A percentile compares a stretch with the other conserved stretches of the same genome.
Evolutionary conservation across 2,797 vertebrate genomes (phyloP).

Genomic region (Harpagifer antarcticus): DNA sequence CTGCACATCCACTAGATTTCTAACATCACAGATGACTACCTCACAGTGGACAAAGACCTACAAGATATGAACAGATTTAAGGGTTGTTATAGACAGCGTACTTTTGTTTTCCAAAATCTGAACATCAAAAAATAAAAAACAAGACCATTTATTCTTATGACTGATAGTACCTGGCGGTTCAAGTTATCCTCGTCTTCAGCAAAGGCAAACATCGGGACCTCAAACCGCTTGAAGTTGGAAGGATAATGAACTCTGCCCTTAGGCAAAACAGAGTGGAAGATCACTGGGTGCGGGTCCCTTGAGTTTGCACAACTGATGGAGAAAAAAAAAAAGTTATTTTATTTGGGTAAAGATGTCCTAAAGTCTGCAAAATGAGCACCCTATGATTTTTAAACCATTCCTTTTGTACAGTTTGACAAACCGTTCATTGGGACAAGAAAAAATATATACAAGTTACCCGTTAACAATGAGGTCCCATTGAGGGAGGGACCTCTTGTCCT

Average conservation of each 20-base stretch:
- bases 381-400: neutral
- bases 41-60: slow-evolving; percentile 89
- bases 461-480: slow-evolving; percentile 80
- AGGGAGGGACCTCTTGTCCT: slow-evolving; percentile 60
- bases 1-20: slow-evolving; percentile 55
- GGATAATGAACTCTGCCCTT: slow-evolving; percentile 79
- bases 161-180: slow-evolving; percentile 72
- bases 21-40: slow-evolving; percentile 82
- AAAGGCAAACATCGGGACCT: slow-evolving; percentile 86
- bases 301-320: slow-evolving; percentile 73
- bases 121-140: neutral
- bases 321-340: neutral
- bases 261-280: slow-evolving; percentile 69
- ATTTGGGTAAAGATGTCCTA: neutral
- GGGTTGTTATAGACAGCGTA: rapidly evolving
- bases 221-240: slow-evolving; percentile 87
- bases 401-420: neutral
- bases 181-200: slow-evolving; percentile 53
- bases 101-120: rapidly evolving
- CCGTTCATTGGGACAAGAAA: neutral
- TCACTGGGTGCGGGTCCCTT: slow-evolving; percentile 58
- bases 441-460: slow-evolving; percentile 63
- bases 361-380: neutral
- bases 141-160: neutral
- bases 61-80: neutral